Evolutionary conservation across 2,888 invertebrate genomes (phyloP).

Genomic region (Lithophane socia): DNA sequence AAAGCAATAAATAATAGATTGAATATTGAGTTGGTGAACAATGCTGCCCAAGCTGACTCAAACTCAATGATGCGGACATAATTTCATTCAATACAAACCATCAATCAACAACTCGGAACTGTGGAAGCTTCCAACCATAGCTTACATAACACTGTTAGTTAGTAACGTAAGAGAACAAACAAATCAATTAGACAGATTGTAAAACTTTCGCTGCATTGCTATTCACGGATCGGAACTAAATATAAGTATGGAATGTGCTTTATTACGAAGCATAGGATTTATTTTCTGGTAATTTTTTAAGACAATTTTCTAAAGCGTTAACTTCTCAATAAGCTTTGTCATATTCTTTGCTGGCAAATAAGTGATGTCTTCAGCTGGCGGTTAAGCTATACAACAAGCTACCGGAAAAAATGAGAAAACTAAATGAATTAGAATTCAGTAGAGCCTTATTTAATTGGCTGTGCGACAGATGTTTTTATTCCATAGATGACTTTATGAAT

Average conservation of each 20-base stretch:
- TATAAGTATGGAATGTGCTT: not conserved
- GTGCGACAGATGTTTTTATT: no score
- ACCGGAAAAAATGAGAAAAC: no score
- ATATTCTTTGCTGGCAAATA: not conserved
- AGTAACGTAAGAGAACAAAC: slow-evolving; percentile 41
- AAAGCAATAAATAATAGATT: not conserved
- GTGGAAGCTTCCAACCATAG: not conserved
- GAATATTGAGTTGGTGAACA: not conserved
- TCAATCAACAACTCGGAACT: slow-evolving; percentile 19
- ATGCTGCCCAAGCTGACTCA: not conserved
- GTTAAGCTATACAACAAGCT: no score
- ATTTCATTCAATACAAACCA: slow-evolving; percentile 8
- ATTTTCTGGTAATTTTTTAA: not conserved
- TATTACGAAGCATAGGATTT: slow-evolving; percentile 2
- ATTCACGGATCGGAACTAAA: slow-evolving; percentile 16
- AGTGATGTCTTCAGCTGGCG: not conserved
- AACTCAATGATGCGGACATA: not conserved
- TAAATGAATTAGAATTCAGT: no score
- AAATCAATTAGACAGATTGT: slow-evolving; percentile 45
- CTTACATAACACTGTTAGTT: slow-evolving; percentile 34
- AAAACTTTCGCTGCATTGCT: slow-evolving; percentile 39
- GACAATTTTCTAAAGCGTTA: not conserved
- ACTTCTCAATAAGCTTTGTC: not conserved
- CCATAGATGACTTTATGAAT: no score
- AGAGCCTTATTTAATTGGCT: no score